These are phyloP conservation scores for Aptenodytes patagonicus DNA, from an alignment of 2,113 vertebrate species.

Conservation along the genomic window DNA sequence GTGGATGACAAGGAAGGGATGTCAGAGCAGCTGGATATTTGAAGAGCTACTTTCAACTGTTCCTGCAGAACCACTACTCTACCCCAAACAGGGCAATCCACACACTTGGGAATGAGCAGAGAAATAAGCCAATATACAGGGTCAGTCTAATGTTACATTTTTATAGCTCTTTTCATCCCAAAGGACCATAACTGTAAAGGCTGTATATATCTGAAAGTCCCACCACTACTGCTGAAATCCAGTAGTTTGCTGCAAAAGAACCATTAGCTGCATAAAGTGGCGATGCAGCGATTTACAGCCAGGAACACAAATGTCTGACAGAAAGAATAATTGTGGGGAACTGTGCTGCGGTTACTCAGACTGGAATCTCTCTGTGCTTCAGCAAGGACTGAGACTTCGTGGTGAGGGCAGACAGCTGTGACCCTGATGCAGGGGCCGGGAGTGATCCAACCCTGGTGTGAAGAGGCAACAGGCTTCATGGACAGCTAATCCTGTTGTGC, in stretches of 20 bases:
- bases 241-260: neutral
- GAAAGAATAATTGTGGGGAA: neutral
- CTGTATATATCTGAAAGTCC: neutral
- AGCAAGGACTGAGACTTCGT: neutral
- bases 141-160: neutral
- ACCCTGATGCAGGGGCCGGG: fast-evolving
- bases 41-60: neutral
- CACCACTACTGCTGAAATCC: neutral
- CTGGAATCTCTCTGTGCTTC: neutral
- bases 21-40: neutral
- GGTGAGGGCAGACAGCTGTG: neutral
- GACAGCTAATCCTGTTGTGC: neutral
- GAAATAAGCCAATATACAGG: neutral
- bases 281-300: neutral
- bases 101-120: neutral
- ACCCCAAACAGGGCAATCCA: neutral
- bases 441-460: neutral
- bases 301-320: neutral
- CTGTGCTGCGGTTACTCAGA: neutral
- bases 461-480: neutral
- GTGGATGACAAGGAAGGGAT: neutral
- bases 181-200: neutral
- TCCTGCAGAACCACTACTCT: neutral
- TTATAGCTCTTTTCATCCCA: neutral
- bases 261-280: neutral